Conservation (phyloP, 2,113 vertebrate species). For the Gopherus flavomarginatus region DNA sequence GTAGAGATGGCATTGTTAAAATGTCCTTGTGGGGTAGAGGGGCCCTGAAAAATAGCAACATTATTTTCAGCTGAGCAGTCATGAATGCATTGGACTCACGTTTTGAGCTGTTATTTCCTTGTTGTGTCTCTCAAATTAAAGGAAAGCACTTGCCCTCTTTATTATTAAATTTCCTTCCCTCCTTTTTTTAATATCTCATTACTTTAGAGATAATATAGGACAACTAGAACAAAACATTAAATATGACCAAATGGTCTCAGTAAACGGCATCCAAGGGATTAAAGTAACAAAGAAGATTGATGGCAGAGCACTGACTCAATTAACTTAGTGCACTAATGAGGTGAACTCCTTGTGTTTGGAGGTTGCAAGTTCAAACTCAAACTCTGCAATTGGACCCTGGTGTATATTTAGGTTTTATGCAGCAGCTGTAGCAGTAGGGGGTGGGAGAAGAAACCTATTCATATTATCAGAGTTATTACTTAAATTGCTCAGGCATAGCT, state of each 20-base stretch:
- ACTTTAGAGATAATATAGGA: slow-evolving; percentile 33
- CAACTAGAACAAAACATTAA: slow-evolving; percentile 38
- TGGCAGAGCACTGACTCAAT: slow-evolving; percentile 73
- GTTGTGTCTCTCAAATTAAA: not conserved
- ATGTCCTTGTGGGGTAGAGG: not conserved
- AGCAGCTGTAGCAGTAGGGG: slow-evolving; percentile 72
- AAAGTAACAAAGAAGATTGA: slow-evolving; percentile 71
- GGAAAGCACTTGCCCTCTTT: not conserved
- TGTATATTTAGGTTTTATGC: slow-evolving; percentile 73
- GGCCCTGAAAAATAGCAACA: not conserved
- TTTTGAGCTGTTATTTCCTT: slow-evolving; percentile 11
- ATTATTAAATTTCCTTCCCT: not conserved
- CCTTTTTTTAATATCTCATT: not conserved
- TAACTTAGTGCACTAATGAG: slow-evolving; percentile 78
- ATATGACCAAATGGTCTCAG: slow-evolving; percentile 54
- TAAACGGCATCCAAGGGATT: slow-evolving; percentile 66
- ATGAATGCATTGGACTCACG: not conserved
- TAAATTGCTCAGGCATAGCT: slow-evolving; percentile 70
- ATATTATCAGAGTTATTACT: slow-evolving; percentile 73
- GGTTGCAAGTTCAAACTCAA: slow-evolving; percentile 74
- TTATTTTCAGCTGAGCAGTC: not conserved
- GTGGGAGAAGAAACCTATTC: slow-evolving; percentile 70
- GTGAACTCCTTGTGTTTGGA: slow-evolving; percentile 71
- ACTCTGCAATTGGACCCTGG: slow-evolving; percentile 69
- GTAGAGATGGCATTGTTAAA: not conserved